These are phyloP conservation scores for Poicephalus meyeri DNA, from an alignment of 2,113 vertebrate species.

Conservation along the genomic window DNA sequence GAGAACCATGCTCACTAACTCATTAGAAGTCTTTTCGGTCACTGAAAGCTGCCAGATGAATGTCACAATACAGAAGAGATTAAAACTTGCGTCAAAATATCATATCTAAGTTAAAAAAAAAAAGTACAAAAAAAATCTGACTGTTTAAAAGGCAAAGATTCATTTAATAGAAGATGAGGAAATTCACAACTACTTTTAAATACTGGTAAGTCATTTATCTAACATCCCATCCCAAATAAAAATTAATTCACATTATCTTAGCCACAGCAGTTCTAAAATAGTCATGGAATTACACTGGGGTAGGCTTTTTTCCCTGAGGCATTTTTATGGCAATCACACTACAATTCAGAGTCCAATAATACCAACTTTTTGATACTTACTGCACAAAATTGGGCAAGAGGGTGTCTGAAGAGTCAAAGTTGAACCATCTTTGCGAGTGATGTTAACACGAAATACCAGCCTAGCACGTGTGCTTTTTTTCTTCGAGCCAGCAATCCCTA, in stretches of 20 bases:
- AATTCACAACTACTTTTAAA: background rate
- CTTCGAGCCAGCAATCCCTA: slow-evolving; percentile 96
- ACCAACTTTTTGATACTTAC: slow-evolving; percentile 77
- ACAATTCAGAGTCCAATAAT: background rate
- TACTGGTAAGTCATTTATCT: background rate
- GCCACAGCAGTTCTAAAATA: background rate
- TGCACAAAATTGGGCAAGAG: slow-evolving; percentile 94
- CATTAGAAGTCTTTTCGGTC: background rate
- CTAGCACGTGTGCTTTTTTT: slow-evolving; percentile 98
- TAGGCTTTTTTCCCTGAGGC: accelerated
- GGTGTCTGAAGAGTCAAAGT: slow-evolving; percentile 92
- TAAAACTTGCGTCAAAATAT: background rate
- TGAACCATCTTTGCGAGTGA: slow-evolving; percentile 90
- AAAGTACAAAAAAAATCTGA: background rate
- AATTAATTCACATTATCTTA: background rate
- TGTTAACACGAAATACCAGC: slow-evolving; percentile 94
- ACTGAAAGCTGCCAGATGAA: background rate
- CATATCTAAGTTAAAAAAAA: background rate
- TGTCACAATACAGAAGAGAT: background rate
- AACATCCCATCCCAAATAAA: background rate
- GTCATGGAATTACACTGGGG: background rate
- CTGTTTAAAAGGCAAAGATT: background rate
- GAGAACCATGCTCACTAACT: background rate
- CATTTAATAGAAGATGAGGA: background rate
- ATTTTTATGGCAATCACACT: background rate